Base-by-base conservation (phyloP, 1,140 invertebrate genomes). In the Bicyclus anynana region DNA sequence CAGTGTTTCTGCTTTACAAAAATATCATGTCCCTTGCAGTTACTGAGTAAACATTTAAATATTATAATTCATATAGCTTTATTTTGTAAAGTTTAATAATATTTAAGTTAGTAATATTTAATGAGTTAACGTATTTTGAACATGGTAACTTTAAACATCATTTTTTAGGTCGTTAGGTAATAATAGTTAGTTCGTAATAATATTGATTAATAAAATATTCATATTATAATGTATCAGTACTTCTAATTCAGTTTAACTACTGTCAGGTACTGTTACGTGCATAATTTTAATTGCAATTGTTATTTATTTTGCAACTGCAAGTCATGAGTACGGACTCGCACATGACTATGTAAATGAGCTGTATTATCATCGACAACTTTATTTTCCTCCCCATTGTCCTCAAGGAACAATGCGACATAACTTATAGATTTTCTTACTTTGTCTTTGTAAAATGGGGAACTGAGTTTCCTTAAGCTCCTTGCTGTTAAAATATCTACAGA, bases 351-450 rank as follows among this genome's bases (percentile, higher is more conserved):
- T 44, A 59, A 59, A 59, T 59, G 40, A 14, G 18, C 27, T 47
- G 49, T 48, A 52, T 47, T 59, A 52, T 53, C 56, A 59, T 53
- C 42, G 29, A 35, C 29, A 51, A 35, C 49, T 46, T 52, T 53
- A 53, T 44, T 44, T 44, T 23, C 40, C 40, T 59, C 51, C 55
- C 55, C 49, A 62, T 62, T 62, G 64, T 66, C 59, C 20, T 59
- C 26, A 49, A 47, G 49, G 57, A 59, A 62, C 59, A 62, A 66
- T 66, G 55, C 58, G 42, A 51, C 48, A 65, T 62, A 62, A 59
- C 52, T 66, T 62, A 57, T 51, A 54, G 53, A 59, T 56, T 62
- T 61, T 66, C 59, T 59, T 62, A 66, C 55, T 61, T 61, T 56
- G 59, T 57, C 58, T 50, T 56, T 60, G 51, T 49, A 42, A 50